Base-by-base conservation (phyloP, 1,140 invertebrate genomes). In the Zaprionus capensis region DNA sequence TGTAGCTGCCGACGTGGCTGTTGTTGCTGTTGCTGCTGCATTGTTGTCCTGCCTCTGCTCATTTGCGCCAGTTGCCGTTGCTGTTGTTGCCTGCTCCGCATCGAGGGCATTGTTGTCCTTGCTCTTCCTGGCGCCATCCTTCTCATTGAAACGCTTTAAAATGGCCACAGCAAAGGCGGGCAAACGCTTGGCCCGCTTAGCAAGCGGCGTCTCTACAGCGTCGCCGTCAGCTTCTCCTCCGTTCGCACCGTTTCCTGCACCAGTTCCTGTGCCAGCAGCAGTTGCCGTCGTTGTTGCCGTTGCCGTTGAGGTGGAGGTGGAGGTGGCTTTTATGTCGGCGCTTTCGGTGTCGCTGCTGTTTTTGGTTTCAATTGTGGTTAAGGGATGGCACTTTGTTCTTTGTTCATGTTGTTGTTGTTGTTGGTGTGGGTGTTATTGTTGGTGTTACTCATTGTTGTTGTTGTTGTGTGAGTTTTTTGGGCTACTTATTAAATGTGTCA, bases 331-430 rank as follows among this genome's bases (percentile, higher is more conserved):
- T 53, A 93, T 92, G 70, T 94, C 94, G 69, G 93, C 93, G 80
- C 93, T 94, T 87, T 94, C 94, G 38, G 94, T 94, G 90, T 94
- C 94, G 73, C 94, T 94, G 72, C 94, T 94, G 80, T 83, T 76
- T 81, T 82, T 79, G 67, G 72, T 68, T 80, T 74, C 58, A 74
- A 70, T 83, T 70, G 76, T 77, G 64, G 76, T 72, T 70, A 85
- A 80, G 81, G 68, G 65, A 56, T 71, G 61, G 17, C 34, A 28
- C 41, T 53, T 71, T 46, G 41, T 36, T 71, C 51, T 36, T 58
- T n/a, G 15, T 65, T 49, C 4, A 26, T 51, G 44, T 70, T 17
- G 36, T 41, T 56, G 4, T 46, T 63, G 62, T 71, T 64, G 71
- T 76, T 71, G 46, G 46, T 44, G 53, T 57, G 63, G 67, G 71